These are phyloP conservation scores for Dendrophyllia cribrosa DNA, from an alignment of 64 coral and sea anemone species.

Conservation along the genomic window DNA sequence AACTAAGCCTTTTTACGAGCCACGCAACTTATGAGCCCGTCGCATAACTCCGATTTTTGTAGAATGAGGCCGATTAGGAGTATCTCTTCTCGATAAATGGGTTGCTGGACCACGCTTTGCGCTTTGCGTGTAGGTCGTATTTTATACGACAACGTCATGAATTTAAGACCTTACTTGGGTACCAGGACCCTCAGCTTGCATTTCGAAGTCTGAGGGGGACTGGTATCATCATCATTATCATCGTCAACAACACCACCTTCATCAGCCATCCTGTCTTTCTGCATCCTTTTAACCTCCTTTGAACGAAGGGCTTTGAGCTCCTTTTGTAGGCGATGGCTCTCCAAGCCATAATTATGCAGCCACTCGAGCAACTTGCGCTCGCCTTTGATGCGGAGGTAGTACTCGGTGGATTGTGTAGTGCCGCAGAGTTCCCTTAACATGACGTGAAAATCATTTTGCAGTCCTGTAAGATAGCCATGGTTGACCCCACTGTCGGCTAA, in stretches of 20 bases:
- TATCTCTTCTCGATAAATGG: too few relatives aligned
- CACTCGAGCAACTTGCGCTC: neutral
- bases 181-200: constrained; percentile 63
- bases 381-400: constrained; percentile 53
- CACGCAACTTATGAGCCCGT: too few relatives aligned
- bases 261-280: constrained; percentile 15
- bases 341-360: constrained; percentile 21
- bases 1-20: too few relatives aligned
- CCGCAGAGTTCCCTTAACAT: constrained; percentile 33
- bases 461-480: constrained; percentile 51
- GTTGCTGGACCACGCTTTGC: too few relatives aligned
- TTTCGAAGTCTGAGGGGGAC: constrained; percentile 5
- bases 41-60: too few relatives aligned
- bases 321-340: constrained; percentile 17
- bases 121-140: too few relatives aligned
- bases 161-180: constrained; percentile 7
- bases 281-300: constrained; percentile 59
- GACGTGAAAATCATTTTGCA: constrained; percentile 72
- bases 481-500: constrained; percentile 72
- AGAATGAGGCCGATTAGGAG: too few relatives aligned
- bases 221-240: neutral
- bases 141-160: neutral
- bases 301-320: constrained; percentile 29
- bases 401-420: neutral
- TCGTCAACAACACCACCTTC: neutral